Percentiles rank a stretch among this genome's conserved stretches.
Evolutionary conservation across 2,113 vertebrate genomes (phyloP).

Genomic region (Nymphicus hollandicus): DNA sequence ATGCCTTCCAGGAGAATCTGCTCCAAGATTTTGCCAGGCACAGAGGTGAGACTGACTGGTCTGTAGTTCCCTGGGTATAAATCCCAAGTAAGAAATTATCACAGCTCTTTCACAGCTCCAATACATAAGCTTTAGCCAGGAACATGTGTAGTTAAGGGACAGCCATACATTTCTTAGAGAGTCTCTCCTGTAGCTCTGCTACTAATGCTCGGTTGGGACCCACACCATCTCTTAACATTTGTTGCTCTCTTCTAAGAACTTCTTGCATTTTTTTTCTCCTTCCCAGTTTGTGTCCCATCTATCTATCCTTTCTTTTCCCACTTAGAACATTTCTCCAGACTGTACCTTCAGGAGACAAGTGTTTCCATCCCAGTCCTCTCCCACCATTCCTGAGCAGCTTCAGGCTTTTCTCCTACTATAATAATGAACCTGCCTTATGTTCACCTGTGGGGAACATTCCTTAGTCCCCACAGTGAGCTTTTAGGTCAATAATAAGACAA

Average conservation of each 20-base stretch:
- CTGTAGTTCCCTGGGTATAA: no score
- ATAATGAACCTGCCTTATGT: rapidly evolving
- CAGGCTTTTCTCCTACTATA: neutral
- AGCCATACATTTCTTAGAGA: neutral
- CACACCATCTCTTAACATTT: neutral
- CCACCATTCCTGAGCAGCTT: neutral
- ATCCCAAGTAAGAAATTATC: neutral
- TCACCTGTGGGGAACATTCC: neutral
- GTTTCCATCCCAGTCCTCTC: neutral
- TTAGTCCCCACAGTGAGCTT: neutral
- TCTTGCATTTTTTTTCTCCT: neutral
- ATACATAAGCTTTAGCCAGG: neutral
- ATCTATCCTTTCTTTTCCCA: neutral
- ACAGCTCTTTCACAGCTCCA: neutral
- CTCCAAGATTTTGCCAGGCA: no score
- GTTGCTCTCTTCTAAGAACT: neutral
- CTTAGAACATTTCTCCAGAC: neutral
- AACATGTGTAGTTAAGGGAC: neutral
- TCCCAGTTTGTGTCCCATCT: neutral
- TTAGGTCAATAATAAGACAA: neutral
- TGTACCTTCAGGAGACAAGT: neutral
- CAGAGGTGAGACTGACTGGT: no score
- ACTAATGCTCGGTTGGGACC: neutral
- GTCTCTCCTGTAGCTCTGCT: neutral
- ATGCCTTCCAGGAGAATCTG: no score